A percentile compares a stretch with the other conserved stretches of the same genome.
These are phyloP conservation scores for Pyrgilauda ruficollis DNA, from an alignment of 2,113 vertebrate species.

Conservation along the genomic window DNA sequence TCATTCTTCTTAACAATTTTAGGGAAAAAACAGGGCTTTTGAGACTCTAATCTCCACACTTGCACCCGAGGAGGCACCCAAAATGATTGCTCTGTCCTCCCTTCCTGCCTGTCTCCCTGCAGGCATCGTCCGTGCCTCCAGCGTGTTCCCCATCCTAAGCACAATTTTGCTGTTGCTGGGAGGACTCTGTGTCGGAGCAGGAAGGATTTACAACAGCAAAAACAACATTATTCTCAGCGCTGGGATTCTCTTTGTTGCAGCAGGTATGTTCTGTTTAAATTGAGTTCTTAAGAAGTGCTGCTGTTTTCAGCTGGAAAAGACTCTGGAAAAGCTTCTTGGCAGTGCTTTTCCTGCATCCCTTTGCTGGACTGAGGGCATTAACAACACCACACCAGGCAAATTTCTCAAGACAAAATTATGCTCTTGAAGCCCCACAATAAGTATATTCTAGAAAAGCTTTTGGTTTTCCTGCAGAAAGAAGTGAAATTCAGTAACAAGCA, in stretches of 20 bases:
- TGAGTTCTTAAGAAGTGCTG: neutral
- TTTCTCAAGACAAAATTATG: neutral
- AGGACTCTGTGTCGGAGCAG: slow-evolving; percentile 88
- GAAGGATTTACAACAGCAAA: slow-evolving; percentile 90
- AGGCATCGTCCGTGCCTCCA: slow-evolving; percentile 98
- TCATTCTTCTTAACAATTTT: neutral
- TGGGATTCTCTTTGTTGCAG: slow-evolving; percentile 96
- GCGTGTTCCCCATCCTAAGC: slow-evolving; percentile 96
- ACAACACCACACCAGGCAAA: neutral
- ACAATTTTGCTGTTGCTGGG: slow-evolving; percentile 89
- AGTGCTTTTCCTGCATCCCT: neutral
- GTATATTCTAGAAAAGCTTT: neutral
- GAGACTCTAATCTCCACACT: neutral
- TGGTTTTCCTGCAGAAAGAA: neutral
- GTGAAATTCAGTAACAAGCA: neutral
- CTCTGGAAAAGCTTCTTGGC: neutral
- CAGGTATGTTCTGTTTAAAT: slow-evolving; percentile 77
- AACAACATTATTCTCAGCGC: slow-evolving; percentile 95
- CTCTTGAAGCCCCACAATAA: neutral
- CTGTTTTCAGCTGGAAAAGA: neutral
- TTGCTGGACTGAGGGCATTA: neutral
- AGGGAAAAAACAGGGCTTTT: neutral
- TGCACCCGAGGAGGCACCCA: neutral
- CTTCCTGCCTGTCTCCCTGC: neutral
- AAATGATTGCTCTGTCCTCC: neutral